Percentiles rank a stretch among this genome's conserved stretches.
phyloP scores from a whole-genome alignment of 2,113 vertebrate species.

The Riparia riparia region DNA sequence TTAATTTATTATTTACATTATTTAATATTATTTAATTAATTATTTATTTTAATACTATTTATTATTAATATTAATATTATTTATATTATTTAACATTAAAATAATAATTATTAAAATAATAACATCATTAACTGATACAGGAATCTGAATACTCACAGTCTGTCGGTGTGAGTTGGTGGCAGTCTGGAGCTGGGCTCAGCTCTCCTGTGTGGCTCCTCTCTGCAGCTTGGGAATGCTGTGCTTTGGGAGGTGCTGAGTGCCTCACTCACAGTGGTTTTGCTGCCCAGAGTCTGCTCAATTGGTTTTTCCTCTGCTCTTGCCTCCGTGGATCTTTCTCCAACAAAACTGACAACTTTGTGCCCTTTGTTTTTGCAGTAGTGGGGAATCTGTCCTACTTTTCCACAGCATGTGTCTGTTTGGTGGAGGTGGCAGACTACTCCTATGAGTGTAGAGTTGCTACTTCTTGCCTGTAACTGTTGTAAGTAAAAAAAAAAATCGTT shows the following conservation, averaged over 20 bases:
- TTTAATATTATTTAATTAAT: too few relatives aligned
- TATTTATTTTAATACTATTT: too few relatives aligned
- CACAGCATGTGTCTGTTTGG: not conserved
- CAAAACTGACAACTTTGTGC: not conserved
- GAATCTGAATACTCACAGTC: not conserved
- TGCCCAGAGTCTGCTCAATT: not conserved
- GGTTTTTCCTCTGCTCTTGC: not conserved
- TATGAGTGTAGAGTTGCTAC: not conserved
- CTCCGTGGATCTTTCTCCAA: not conserved
- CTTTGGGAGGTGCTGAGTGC: not conserved
- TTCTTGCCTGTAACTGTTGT: not conserved
- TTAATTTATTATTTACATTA: too few relatives aligned
- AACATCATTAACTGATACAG: not conserved
- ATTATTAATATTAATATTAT: too few relatives aligned
- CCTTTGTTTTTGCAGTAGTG: not conserved
- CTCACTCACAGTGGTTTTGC: accelerated
- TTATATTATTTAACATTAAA: too few relatives aligned
- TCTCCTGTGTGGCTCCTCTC: not conserved
- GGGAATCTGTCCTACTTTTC: not conserved
- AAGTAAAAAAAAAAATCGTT: not conserved
- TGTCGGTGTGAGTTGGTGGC: not conserved
- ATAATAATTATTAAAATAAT: not conserved
- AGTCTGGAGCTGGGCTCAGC: not conserved
- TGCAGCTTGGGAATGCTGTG: not conserved
- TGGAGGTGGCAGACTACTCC: not conserved